phyloP scores from a whole-genome alignment of 2,797 vertebrate species.

The Periophthalmus magnuspinnatus region DNA sequence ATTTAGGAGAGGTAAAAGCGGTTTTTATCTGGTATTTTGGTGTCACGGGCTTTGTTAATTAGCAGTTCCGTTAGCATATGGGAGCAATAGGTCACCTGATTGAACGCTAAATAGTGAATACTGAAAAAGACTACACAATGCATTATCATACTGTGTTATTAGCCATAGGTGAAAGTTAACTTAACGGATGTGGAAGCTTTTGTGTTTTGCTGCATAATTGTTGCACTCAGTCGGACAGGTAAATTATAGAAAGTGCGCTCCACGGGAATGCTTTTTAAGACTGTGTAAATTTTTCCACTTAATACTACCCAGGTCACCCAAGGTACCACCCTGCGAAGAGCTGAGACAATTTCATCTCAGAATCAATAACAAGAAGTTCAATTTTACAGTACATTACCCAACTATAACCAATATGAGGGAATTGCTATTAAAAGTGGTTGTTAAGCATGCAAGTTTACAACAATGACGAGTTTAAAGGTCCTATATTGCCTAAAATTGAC shows the following conservation, averaged over 20 bases:
- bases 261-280: neutral
- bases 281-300: neutral
- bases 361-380: too few species aligned
- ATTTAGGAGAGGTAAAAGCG: slow-evolving; percentile 8
- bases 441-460: too few species aligned
- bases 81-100: slow-evolving; percentile 22
- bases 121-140: slow-evolving; percentile 1
- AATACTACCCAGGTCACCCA: too few species aligned
- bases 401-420: too few species aligned
- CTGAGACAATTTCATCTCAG: too few species aligned
- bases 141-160: slow-evolving; percentile 13
- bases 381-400: too few species aligned
- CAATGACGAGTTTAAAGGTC: too few species aligned
- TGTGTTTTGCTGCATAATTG: slow-evolving; percentile 25
- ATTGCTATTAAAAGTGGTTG: too few species aligned
- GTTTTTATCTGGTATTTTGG: slow-evolving; percentile 13
- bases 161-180: slow-evolving; percentile 11
- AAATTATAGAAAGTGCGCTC: neutral
- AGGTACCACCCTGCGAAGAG: too few species aligned
- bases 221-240: slow-evolving; percentile 23
- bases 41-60: slow-evolving; percentile 6
- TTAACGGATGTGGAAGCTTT: slow-evolving; percentile 28
- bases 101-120: slow-evolving; percentile 18
- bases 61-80: slow-evolving; percentile 1
- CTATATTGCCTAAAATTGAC: too few species aligned